Evolutionary conservation across 2,888 invertebrate species (phyloP).

Genomic region (Ctena decussata): DNA sequence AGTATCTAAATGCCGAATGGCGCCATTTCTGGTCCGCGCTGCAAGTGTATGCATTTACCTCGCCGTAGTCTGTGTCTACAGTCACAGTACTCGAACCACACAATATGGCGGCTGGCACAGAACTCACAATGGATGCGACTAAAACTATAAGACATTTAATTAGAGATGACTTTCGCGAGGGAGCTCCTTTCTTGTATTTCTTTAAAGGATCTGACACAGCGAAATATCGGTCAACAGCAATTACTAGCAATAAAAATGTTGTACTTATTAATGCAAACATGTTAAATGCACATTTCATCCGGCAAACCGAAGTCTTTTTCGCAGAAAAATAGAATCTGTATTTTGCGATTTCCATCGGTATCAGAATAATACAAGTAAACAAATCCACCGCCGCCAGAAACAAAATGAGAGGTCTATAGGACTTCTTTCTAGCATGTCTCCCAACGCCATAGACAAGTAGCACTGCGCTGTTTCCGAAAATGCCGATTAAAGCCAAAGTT

Average conservation of each 20-base stretch:
- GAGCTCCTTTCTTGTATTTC: not conserved
- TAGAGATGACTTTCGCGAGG: not conserved
- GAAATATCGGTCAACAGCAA: not conserved
- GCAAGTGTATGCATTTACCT: not conserved
- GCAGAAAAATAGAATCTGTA: not conserved
- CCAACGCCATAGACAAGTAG: not conserved
- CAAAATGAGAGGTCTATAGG: not conserved
- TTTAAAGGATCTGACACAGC: not conserved
- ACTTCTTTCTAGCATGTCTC: not conserved
- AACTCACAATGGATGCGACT: not conserved
- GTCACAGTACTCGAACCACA: not conserved
- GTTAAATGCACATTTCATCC: not conserved
- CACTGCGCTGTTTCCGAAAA: not conserved
- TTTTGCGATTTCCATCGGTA: not conserved
- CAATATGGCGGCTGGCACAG: not conserved
- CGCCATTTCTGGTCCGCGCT: not conserved
- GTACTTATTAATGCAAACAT: not conserved
- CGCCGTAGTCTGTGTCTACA: not conserved
- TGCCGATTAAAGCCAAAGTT: not conserved
- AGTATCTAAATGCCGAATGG: not conserved
- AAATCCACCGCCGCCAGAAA: not conserved
- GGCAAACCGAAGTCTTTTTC: not conserved
- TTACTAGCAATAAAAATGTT: not conserved
- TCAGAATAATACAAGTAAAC: not conserved
- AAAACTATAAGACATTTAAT: not conserved